These are phyloP conservation scores for Margaritifera margaritifera DNA, from an alignment of 2,888 invertebrate species.

Conservation along the genomic window DNA sequence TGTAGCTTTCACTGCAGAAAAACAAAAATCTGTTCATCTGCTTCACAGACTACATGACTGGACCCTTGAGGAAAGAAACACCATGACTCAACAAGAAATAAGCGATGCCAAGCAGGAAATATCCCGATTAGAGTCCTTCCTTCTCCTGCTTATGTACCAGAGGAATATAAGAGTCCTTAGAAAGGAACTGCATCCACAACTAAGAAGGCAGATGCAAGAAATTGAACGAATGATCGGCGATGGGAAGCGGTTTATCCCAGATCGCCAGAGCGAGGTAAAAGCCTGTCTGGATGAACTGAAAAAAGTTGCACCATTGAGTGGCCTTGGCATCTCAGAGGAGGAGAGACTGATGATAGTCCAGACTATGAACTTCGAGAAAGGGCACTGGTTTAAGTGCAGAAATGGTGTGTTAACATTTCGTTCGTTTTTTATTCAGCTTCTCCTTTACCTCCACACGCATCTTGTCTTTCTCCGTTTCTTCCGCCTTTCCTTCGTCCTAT, in stretches of 20 bases:
- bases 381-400: conserved; percentile 83
- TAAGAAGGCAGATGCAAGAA: conserved; percentile 13
- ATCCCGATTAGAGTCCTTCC: conserved; percentile 21
- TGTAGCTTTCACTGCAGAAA: conserved; percentile 5
- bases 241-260: conserved; percentile 15
- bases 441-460: neutral
- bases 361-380: conserved; percentile 77
- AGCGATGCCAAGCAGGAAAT: conserved; percentile 44
- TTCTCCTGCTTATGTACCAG: conserved; percentile 21
- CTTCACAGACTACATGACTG: conserved; percentile 25
- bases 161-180: conserved; percentile 6
- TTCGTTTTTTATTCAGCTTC: neutral
- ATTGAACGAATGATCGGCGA: conserved; percentile 22
- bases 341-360: conserved; percentile 77
- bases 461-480: neutral
- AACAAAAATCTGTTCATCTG: conserved; percentile 7
- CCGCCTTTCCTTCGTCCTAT: neutral
- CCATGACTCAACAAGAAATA: conserved; percentile 43
- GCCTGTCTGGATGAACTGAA: conserved; percentile 29
- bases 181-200: conserved; percentile 2
- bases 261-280: conserved; percentile 10
- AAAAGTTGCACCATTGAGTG: conserved; percentile 26
- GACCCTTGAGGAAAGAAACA: conserved; percentile 19
- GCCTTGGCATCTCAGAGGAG: conserved; percentile 65
- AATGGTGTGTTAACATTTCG: conserved; percentile 73